Conservation (phyloP, 2,797 vertebrate genomes). For the Neostethus bicornis region DNA sequence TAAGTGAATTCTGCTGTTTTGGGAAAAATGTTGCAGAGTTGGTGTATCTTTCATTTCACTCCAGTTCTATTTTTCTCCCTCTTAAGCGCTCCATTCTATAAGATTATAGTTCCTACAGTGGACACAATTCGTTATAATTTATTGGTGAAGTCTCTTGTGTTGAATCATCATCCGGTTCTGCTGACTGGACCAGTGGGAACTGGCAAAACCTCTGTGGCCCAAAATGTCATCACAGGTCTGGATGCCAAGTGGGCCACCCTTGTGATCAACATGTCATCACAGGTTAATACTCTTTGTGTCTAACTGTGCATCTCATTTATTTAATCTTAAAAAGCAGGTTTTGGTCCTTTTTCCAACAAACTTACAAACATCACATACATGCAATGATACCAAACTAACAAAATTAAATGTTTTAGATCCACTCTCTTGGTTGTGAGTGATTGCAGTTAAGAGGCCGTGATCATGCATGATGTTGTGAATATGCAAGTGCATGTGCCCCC, state of each 20-base stretch:
- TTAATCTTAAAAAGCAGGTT: no score
- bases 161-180: conserved; percentile 81
- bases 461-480: conserved; percentile 1
- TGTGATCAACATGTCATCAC: conserved; percentile 90
- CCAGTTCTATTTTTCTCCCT: not conserved
- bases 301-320: no score
- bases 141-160: conserved; percentile 81
- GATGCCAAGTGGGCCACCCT: conserved; percentile 83
- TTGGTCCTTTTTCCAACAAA: not conserved
- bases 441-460: conserved; percentile 2
- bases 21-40: not conserved
- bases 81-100: conserved; percentile 79
- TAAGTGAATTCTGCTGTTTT: not conserved
- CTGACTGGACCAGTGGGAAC: conserved; percentile 88
- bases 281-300: conserved; percentile 72
- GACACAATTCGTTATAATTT: conserved; percentile 89
- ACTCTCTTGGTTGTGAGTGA: conserved; percentile 13
- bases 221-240: conserved; percentile 83
- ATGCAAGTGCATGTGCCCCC: conserved; percentile 10
- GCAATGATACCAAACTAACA: conserved; percentile 1
- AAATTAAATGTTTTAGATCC: conserved; percentile 6
- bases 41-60: not conserved
- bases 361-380: not conserved
- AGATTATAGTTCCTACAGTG: conserved; percentile 89
- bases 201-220: conserved; percentile 89